phyloP scores from a whole-genome alignment of 2,113 vertebrate species.

The human region DNA sequence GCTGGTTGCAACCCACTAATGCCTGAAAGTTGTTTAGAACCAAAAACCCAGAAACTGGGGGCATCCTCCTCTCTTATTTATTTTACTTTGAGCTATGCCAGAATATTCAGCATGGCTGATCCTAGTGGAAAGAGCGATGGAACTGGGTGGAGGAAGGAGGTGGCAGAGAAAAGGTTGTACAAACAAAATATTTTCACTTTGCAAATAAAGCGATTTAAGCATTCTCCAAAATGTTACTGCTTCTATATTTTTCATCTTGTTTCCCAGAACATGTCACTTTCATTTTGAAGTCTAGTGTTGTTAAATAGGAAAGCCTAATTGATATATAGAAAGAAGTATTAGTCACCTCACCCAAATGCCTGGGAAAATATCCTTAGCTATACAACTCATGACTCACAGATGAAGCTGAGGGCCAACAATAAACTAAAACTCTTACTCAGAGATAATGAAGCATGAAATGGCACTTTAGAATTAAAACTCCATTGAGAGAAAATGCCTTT shows the following conservation, averaged over 20 bases:
- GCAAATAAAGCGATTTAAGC: neutral
- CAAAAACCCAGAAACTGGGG: neutral
- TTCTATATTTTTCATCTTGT: slow-evolving; percentile 21
- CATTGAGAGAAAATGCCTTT: slow-evolving; percentile 41
- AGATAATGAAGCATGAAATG: slow-evolving; percentile 76
- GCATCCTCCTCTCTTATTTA: neutral
- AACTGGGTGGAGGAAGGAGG: neutral
- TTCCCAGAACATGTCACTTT: slow-evolving; percentile 23
- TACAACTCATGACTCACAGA: slow-evolving; percentile 57
- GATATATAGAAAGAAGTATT: slow-evolving; percentile 35
- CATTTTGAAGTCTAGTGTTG: slow-evolving; percentile 9
- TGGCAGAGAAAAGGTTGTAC: neutral
- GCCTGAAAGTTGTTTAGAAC: slow-evolving; percentile 16
- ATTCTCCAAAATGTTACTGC: neutral
- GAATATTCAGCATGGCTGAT: neutral
- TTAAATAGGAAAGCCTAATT: slow-evolving; percentile 42
- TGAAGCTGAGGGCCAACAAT: slow-evolving; percentile 48
- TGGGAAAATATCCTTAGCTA: slow-evolving; percentile 50
- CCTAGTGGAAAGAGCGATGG: neutral
- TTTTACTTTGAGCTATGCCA: neutral
- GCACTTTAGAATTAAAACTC: slow-evolving; percentile 71
- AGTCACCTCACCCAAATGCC: slow-evolving; percentile 35
- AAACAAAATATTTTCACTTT: slow-evolving; percentile 15
- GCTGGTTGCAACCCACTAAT: neutral
- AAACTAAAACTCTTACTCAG: slow-evolving; percentile 54